These are phyloP conservation scores for Cuculus canorus DNA, from an alignment of 2,797 vertebrate genomes.

Conservation along the genomic window DNA sequence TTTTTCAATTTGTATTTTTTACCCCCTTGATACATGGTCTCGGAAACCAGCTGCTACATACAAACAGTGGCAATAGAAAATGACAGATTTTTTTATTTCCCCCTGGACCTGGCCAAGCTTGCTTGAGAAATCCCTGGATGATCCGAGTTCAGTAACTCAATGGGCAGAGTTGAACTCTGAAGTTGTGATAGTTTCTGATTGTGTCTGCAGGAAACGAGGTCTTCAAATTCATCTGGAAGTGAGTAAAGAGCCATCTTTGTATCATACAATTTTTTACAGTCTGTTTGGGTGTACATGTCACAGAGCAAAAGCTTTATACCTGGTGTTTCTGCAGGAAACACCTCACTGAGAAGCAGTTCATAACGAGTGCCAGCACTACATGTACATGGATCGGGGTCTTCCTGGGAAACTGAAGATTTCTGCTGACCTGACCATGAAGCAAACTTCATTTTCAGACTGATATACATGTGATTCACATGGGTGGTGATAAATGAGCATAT, in stretches of 20 bases:
- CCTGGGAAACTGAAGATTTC: not conserved
- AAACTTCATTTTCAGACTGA: not conserved
- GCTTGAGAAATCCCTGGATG: not conserved
- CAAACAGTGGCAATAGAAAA: not conserved
- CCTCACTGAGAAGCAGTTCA: not conserved
- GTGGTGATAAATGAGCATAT: not conserved
- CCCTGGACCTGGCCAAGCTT: not conserved
- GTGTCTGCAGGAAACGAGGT: not conserved
- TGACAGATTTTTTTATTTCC: not conserved
- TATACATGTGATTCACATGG: not conserved
- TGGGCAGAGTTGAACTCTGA: not conserved
- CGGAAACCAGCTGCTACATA: not conserved
- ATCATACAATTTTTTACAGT: not conserved
- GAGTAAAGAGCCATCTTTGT: not conserved
- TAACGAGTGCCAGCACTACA: fast-evolving
- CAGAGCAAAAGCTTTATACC: not conserved
- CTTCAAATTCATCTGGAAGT: not conserved
- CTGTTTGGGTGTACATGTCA: not conserved
- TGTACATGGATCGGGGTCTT: not conserved
- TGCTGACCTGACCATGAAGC: not conserved
- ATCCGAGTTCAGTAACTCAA: not conserved
- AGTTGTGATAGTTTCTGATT: not conserved
- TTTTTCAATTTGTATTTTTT: not conserved
- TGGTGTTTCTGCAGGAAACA: not conserved
- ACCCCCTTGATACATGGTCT: not conserved